Conservation (phyloP, 2,888 invertebrate species). For the Latrodectus hesperus region DNA sequence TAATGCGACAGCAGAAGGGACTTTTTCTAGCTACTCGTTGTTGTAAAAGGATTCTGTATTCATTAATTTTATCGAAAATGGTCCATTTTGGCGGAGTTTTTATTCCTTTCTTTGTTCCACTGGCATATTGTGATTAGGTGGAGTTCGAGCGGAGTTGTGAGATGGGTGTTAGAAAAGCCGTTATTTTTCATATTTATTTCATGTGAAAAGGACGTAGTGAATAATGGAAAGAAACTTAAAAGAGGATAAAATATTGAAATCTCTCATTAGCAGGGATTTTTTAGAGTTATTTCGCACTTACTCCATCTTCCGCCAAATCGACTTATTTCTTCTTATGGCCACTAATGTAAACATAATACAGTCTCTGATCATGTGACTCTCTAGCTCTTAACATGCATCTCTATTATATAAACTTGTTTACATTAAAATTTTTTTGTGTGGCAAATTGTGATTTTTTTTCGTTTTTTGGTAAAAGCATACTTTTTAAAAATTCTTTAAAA, state of each 20-base stretch:
- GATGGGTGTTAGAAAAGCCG: slow-evolving; percentile 36
- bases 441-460: too few relatives aligned
- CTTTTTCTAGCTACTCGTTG: slow-evolving; percentile 40
- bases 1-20: slow-evolving; percentile 48
- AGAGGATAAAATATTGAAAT: slow-evolving; percentile 14
- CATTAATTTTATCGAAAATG: slow-evolving; percentile 66
- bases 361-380: too few relatives aligned
- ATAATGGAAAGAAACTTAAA: slow-evolving; percentile 30
- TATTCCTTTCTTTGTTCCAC: slow-evolving; percentile 34
- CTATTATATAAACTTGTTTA: too few relatives aligned
- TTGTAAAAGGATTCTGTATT: slow-evolving; percentile 20
- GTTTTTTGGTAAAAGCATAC: too few relatives aligned
- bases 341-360: too few relatives aligned
- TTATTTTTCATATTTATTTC: slow-evolving; percentile 51
- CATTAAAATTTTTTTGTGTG: too few relatives aligned
- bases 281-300: slow-evolving; percentile 27
- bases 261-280: slow-evolving; percentile 43
- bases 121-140: slow-evolving; percentile 54
- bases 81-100: slow-evolving; percentile 43
- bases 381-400: too few relatives aligned
- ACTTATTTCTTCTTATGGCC: slow-evolving; percentile 8
- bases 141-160: slow-evolving; percentile 29
- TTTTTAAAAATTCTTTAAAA: too few relatives aligned
- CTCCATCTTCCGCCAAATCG: slow-evolving; percentile 16
- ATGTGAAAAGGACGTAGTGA: slow-evolving; percentile 22